A percentile compares a stretch with the other conserved stretches of the same genome.
Conservation (phyloP, 2,113 vertebrate species). For the Echinops telfairi region DNA sequence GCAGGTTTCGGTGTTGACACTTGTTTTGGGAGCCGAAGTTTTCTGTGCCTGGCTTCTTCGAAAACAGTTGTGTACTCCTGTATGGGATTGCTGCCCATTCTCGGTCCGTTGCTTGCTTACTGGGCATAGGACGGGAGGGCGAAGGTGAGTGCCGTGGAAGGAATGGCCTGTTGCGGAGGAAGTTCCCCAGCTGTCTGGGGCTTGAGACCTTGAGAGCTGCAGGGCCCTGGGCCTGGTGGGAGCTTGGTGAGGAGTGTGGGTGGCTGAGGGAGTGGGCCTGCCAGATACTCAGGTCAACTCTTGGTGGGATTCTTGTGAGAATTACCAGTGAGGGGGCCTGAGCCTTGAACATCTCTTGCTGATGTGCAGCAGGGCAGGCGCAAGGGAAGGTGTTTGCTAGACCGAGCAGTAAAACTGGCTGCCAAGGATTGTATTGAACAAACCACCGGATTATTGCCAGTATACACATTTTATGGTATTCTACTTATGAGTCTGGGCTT, state of each 20-base stretch:
- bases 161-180: too few relatives aligned
- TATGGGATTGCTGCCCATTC: neutral
- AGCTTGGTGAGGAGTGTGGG: neutral
- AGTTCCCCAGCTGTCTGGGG: neutral
- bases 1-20: neutral
- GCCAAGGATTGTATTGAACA: neutral
- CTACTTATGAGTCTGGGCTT: neutral
- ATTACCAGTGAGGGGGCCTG: neutral
- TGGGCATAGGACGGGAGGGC: neutral
- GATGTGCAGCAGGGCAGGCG: neutral
- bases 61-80: neutral
- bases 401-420: neutral
- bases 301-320: neutral
- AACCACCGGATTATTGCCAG: neutral
- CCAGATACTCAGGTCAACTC: too few relatives aligned
- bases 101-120: neutral
- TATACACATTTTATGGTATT: neutral
- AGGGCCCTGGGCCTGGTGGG: neutral
- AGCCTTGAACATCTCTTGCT: neutral
- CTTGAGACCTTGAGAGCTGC: neutral
- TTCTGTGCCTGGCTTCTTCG: neutral
- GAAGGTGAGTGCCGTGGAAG: neutral
- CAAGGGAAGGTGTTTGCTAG: neutral
- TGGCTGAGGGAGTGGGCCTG: neutral
- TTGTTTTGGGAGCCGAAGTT: neutral